These are phyloP conservation scores for Uropetala carovei DNA, from an alignment of 2,888 invertebrate genomes.

Conservation along the genomic window DNA sequence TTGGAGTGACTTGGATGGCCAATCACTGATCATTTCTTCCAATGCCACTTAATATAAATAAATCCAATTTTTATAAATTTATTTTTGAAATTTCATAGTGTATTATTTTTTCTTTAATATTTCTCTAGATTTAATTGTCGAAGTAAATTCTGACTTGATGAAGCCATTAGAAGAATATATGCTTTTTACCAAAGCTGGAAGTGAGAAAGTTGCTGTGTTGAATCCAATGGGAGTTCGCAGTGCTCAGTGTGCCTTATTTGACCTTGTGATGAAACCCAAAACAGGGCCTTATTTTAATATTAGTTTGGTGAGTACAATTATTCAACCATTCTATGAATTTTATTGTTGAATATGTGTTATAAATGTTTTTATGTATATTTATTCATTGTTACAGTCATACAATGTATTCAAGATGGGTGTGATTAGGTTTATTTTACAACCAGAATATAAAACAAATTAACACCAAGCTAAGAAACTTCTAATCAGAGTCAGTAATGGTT, in stretches of 20 bases:
- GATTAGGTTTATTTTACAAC: too few relatives aligned
- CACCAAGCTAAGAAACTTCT: too few relatives aligned
- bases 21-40: too few relatives aligned
- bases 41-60: background rate
- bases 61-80: background rate
- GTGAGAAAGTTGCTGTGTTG: slow-evolving; percentile 91
- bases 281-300: slow-evolving; percentile 79
- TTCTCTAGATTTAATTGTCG: slow-evolving; percentile 86
- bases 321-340: background rate
- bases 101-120: background rate
- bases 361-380: too few relatives aligned
- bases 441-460: too few relatives aligned
- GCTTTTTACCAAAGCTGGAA: slow-evolving; percentile 87
- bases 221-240: slow-evolving; percentile 91
- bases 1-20: too few relatives aligned
- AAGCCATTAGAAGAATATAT: slow-evolving; percentile 94
- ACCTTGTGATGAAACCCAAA: slow-evolving; percentile 78
- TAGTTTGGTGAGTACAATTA: slow-evolving; percentile 78
- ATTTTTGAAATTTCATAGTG: background rate
- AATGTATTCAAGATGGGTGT: too few relatives aligned
- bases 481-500: too few relatives aligned
- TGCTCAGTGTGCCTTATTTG: slow-evolving; percentile 91
- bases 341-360: too few relatives aligned
- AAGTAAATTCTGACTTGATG: slow-evolving; percentile 89
- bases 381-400: too few relatives aligned